Conservation (phyloP, 2,888 invertebrate genomes). For the Tricholauxania praeusta region DNA sequence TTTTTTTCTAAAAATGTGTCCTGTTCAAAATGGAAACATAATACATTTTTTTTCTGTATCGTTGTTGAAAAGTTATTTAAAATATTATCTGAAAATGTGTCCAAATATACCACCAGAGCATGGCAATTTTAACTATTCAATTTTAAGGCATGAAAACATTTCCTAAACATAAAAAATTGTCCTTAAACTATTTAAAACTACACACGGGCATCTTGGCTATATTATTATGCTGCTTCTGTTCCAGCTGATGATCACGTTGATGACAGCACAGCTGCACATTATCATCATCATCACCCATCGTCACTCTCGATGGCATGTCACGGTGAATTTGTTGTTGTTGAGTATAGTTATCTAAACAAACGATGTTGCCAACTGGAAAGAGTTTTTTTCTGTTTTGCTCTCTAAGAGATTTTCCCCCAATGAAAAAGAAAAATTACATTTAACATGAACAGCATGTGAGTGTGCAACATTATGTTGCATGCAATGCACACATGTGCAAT, state of each 20-base stretch:
- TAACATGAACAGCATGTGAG: neutral
- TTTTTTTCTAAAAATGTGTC: no score
- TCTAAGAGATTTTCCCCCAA: neutral
- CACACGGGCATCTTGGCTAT: neutral
- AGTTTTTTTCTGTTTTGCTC: neutral
- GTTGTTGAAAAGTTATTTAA: no score
- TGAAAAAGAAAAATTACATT: no score
- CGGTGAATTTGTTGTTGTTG: neutral
- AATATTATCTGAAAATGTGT: no score
- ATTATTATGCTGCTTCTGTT: neutral
- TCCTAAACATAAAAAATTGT: neutral
- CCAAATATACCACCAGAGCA: no score
- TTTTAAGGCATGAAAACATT: neutral
- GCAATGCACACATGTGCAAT: slow-evolving; percentile 16
- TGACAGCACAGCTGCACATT: slow-evolving; percentile 31
- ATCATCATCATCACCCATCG: neutral
- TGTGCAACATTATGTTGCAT: slow-evolving; percentile 7
- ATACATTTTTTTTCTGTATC: no score
- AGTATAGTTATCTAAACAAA: slow-evolving; percentile 25
- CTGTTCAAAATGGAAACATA: no score
- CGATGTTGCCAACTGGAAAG: slow-evolving; percentile 27
- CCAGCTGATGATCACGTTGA: slow-evolving; percentile 9
- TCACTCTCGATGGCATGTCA: slow-evolving; percentile 25
- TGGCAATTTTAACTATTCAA: no score
- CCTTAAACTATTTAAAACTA: no score